Base-by-base conservation (phyloP, 2,888 invertebrate species). In the Dioctria rufipes region DNA sequence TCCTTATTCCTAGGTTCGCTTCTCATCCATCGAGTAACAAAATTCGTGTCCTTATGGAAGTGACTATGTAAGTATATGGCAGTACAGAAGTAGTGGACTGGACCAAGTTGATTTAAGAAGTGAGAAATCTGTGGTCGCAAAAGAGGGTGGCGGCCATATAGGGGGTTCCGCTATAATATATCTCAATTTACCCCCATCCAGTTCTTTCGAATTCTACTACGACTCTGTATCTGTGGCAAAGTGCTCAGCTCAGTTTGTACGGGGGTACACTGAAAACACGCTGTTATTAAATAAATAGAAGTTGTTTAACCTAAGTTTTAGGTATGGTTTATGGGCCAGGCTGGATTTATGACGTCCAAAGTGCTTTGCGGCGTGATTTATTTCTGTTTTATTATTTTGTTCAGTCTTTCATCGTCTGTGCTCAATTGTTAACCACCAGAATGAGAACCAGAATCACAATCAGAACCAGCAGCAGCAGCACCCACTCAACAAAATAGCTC, bases 291-390 rank as follows among this genome's bases (percentile, higher is more conserved):
- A 65, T 65, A 65, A 65, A 65, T 40, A 65, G 65, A 65, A 65
- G 39, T 39, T 39, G 65, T 65, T 65, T 65, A 65, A 65, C 65
- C 65, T 65, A 65, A 39, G 39, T 65, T 37, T 65, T 40, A 39
- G 40, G 40, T 65, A 65, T 65, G 65, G 40, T 37, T 65, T 58
- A 58, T 58, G 58, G 25, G 58, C 58, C 58, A n/a, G 65, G 65
- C 37, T 65, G 40, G 13, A 37, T 80, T 80, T 80, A 80, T 80
- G 80, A 80, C 75, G 65, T 80, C 61, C 75, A 80, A 75, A 80
- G 66, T 75, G 80, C 71, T 80, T 75, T 80, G 63, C 51, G 80
- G 58, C 54, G 43, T 80, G 80, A 80, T 80, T 75, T 80, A 73
- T 80, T 65, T 58, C 9, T 40, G 11, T 65, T 65, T 65, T 65